phyloP scores from a whole-genome alignment of 2,888 invertebrate genomes.

The Cosmopolites sordidus region DNA sequence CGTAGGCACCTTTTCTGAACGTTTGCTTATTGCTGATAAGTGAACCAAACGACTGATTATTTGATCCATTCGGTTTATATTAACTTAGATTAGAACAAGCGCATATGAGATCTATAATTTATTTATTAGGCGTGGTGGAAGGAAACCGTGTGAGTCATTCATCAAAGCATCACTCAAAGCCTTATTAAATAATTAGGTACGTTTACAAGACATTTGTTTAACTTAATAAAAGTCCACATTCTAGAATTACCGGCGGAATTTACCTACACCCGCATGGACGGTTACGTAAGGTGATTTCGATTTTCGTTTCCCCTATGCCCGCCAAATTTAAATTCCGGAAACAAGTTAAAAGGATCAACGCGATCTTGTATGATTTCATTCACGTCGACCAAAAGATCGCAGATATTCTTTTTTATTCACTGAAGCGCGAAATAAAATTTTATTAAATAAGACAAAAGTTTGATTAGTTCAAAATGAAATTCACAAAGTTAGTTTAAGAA shows the following conservation, averaged over 20 bases:
- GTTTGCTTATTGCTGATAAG: slow-evolving; percentile 11
- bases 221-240: slow-evolving; percentile 11
- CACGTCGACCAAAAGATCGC: too few relatives aligned
- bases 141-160: slow-evolving; percentile 16
- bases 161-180: slow-evolving; percentile 5
- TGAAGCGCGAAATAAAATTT: background rate
- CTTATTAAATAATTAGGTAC: slow-evolving; percentile 23
- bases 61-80: too few relatives aligned
- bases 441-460: background rate
- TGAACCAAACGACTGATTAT: too few relatives aligned
- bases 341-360: too few relatives aligned
- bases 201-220: slow-evolving; percentile 7
- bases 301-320: slow-evolving; percentile 22
- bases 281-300: slow-evolving; percentile 32
- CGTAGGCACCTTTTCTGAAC: slow-evolving; percentile 9
- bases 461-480: too few relatives aligned
- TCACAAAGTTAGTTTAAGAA: background rate
- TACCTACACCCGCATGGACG: slow-evolving; percentile 18
- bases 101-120: too few relatives aligned
- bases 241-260: slow-evolving; percentile 20
- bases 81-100: too few relatives aligned
- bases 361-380: too few relatives aligned
- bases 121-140: too few relatives aligned
- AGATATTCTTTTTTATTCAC: too few relatives aligned
- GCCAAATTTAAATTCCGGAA: slow-evolving; percentile 1